Percentiles rank a stretch among this genome's conserved stretches.
phyloP scores from a whole-genome alignment of 2,888 invertebrate genomes.

The Rhingia campestris region DNA sequence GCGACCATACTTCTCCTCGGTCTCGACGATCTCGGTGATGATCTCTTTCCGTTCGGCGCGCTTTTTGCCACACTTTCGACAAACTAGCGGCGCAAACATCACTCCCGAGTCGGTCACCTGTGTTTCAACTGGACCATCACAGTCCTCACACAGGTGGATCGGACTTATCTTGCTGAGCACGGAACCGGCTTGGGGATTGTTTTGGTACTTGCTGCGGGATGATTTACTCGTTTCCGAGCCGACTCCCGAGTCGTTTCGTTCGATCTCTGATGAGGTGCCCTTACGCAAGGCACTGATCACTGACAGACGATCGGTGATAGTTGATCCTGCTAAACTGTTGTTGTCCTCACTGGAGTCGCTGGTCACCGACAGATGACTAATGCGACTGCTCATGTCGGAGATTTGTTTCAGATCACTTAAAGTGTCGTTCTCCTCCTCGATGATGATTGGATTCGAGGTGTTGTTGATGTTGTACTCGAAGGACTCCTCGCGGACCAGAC shows the following conservation, averaged over 20 bases:
- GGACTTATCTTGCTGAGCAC: slow-evolving; percentile 85
- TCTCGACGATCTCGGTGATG: slow-evolving; percentile 96
- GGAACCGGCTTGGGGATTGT: slow-evolving; percentile 81
- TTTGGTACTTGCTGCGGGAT: slow-evolving; percentile 89
- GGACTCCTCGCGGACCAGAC: slow-evolving; percentile 88
- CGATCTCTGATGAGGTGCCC: slow-evolving; percentile 87
- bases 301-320: slow-evolving; percentile 54
- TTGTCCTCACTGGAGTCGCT: slow-evolving; percentile 94
- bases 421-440: slow-evolving; percentile 85
- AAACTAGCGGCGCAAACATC: slow-evolving; percentile 90
- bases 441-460: slow-evolving; percentile 84
- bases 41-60: slow-evolving; percentile 96
- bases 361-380: slow-evolving; percentile 90
- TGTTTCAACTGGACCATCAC: slow-evolving; percentile 91
- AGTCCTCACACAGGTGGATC: slow-evolving; percentile 92
- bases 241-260: slow-evolving; percentile 95
- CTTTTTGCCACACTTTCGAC: slow-evolving; percentile 94
- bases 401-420: slow-evolving; percentile 83
- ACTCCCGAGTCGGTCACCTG: slow-evolving; percentile 89
- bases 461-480: slow-evolving; percentile 86
- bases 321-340: slow-evolving; percentile 85
- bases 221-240: slow-evolving; percentile 96
- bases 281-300: slow-evolving; percentile 79
- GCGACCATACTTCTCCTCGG: slow-evolving; percentile 96
- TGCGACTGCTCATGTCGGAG: slow-evolving; percentile 86